A percentile compares a stretch with the other conserved stretches of the same genome.
Conservation (phyloP, 2,888 invertebrate genomes). For the Patella caerulea region DNA sequence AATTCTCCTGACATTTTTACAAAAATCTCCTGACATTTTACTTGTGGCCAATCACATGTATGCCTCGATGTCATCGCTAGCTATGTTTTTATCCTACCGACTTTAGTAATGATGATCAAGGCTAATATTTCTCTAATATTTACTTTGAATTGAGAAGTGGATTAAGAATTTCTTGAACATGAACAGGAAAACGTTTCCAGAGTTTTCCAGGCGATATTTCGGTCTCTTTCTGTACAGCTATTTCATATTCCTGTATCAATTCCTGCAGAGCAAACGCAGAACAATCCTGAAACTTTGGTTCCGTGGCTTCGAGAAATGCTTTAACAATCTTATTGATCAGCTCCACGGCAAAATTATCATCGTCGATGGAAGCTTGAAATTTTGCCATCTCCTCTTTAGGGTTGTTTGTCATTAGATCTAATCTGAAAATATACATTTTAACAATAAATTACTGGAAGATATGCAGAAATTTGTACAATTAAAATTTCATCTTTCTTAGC, state of each 20-base stretch:
- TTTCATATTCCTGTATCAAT: constrained; percentile 70
- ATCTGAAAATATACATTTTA: constrained; percentile 38
- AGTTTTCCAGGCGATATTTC: constrained; percentile 50
- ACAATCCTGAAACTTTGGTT: constrained; percentile 71
- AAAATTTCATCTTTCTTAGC: too few relatives aligned
- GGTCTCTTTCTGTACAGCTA: constrained; percentile 48
- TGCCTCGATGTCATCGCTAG: too few relatives aligned
- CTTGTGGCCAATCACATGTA: too few relatives aligned
- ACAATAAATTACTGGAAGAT: too few relatives aligned
- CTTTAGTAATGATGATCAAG: too few relatives aligned
- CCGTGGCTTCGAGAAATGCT: constrained; percentile 72
- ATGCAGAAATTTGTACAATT: too few relatives aligned
- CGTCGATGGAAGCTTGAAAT: constrained; percentile 63
- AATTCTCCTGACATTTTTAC: too few relatives aligned
- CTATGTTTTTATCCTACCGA: too few relatives aligned
- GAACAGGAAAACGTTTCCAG: constrained; percentile 69
- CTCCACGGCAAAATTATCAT: constrained; percentile 70
- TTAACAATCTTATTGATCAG: constrained; percentile 71
- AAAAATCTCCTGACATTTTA: too few relatives aligned
- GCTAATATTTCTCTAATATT: constrained; percentile 11
- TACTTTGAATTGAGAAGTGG: constrained; percentile 70
- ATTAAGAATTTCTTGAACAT: constrained; percentile 69
- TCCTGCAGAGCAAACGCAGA: constrained; percentile 73
- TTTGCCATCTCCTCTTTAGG: constrained; percentile 59
- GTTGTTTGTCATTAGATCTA: constrained; percentile 60